Evolutionary conservation across 1,140 invertebrate species (phyloP).

Genomic region (Neodiprion fabricii): DNA sequence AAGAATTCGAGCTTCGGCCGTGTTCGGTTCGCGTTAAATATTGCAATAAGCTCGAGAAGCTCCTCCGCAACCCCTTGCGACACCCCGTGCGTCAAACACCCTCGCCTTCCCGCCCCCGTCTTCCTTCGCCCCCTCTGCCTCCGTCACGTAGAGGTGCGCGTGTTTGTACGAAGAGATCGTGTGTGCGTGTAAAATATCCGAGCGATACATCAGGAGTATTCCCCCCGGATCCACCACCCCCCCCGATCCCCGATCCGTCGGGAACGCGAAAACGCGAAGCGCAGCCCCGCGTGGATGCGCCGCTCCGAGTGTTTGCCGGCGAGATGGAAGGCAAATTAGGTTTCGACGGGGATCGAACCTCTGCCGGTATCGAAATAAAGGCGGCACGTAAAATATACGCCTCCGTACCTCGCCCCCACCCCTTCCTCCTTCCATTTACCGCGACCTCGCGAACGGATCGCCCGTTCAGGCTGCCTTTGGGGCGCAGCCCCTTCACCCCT

Average conservation of each 20-base stretch:
- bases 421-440: conserved; percentile 26
- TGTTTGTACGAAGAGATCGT: too few relatives aligned
- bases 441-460: background rate
- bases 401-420: conserved; percentile 24
- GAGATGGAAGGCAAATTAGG: conserved; percentile 60
- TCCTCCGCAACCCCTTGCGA: too few relatives aligned
- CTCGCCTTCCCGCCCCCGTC: too few relatives aligned
- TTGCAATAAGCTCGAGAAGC: too few relatives aligned
- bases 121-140: too few relatives aligned
- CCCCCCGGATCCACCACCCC: background rate
- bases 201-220: background rate
- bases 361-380: conserved; percentile 56
- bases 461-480: background rate
- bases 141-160: too few relatives aligned
- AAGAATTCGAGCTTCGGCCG: too few relatives aligned
- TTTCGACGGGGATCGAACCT: conserved; percentile 53
- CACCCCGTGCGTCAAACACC: too few relatives aligned
- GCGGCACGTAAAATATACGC: conserved; percentile 52
- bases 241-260: background rate
- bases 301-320: conserved; percentile 50
- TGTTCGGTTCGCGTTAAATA: too few relatives aligned
- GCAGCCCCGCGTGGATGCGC: conserved; percentile 2
- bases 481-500: background rate
- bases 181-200: background rate
- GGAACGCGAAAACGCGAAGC: background rate